Evolutionary conservation across 1,140 invertebrate genomes (phyloP), one percentile per base, ranked within the genome.

Genomic region (Apocrypta bakeri): DNA sequence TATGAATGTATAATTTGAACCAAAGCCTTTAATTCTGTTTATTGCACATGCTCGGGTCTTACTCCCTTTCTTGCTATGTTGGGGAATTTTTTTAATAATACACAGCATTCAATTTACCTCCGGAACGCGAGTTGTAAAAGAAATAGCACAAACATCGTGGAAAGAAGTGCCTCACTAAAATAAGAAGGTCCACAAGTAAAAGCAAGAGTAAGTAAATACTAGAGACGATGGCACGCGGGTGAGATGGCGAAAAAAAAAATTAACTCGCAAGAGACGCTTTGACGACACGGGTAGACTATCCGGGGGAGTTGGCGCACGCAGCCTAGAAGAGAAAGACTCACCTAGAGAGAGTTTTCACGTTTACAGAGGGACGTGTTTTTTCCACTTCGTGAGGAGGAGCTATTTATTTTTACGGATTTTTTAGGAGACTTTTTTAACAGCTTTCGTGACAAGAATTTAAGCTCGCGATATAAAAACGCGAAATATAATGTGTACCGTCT

Each of bases 401-500:
- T 68, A 69, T 72, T 77, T 82, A 72, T 82, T 69, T 61, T 78
- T 78, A 37, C 29, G 73, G 24, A 33, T 68, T 76, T 76, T 76
- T 48, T 33, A 14, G 14, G n/a, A 9, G 72, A 66, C 64, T 76
- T 76, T 21, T 27, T 17, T 72, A 66, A 76, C 63, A 71, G 66
- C 74, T 77, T 77, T 29, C 68, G 66, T 42, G 68, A 61, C 31
- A 8, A n/a, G 75, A 82, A 78, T 78, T 31, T 66, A 63, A 48
- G 29, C 40, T 21, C 31, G n/a, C 25, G 1, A 9, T 68, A 31
- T 31, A 71, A 37, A 37, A 71, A 31, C 33, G 33, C 69, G 31
- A n/a, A 29, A 12, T 29, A 27, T 25, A 66, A 37, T 29, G 68
- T 29, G 68, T 25, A 69, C 25, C 7, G 31, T 33, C 27, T 29